Base-by-base conservation (phyloP, 2,888 invertebrate species). In the Saturnia japonica region DNA sequence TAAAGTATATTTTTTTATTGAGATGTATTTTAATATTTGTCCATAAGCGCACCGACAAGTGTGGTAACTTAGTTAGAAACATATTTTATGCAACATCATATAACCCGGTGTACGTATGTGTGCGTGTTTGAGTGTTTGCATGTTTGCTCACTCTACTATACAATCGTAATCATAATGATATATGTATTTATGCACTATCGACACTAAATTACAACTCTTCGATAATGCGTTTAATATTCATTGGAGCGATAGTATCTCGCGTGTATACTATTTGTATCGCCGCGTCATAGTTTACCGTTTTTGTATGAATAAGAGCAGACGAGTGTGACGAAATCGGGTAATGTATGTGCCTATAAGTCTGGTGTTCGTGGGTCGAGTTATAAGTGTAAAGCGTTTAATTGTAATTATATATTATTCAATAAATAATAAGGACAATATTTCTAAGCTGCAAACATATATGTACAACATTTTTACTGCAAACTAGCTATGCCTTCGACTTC, bases 261-360 rank as follows among this genome's bases (percentile, higher is more conserved):
- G 82, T 86, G 86, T 76, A 75, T 73, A 81, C 83, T 78, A 81
- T 83, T 81, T 80, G 82, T 77, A 80, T 78, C 74, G 76, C 80
- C 80, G 81, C 82, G 78, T 83, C 80, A 79, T 77, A 80, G 76
- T 69, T 78, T 77, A 78, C 76, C 70, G 75, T 81, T 83, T 81
- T 82, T 80, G 75, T 82, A 75, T 71, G 74, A 71, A 72, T 72
- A 72, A 74, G 78, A 77, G 73, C 77, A 79, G 78, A 82, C 81
- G 77, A 82, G 78, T 81, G 79, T 80, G 84, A 82, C 80, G 76
- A 85, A 84, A 82, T 78, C 80, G 74, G 78, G 81, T 78, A 81
- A 82, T 80, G 79, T 74, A 77, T 77, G 76, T 72, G 71, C 43
- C 64, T 40, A 40, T 64, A 19, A n/a, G 64, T 64, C 64, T 64